Percentiles rank a stretch among this genome's conserved stretches.
Conservation (phyloP, 2,797 vertebrate genomes). For the Cacajao melanocephalus region DNA sequence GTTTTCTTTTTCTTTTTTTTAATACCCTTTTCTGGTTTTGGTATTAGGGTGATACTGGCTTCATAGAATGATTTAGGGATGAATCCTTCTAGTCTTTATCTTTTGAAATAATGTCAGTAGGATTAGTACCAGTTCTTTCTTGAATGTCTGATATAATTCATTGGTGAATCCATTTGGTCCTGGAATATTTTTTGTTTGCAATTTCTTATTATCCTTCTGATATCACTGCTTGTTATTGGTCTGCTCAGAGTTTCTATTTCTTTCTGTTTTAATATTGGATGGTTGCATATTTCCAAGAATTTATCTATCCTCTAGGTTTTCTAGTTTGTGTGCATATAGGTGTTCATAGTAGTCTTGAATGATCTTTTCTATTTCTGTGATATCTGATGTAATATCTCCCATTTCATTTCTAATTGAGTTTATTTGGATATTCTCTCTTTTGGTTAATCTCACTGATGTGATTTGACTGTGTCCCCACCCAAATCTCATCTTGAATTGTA, state of each 20-base stretch:
- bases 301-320: background rate
- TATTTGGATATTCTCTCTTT: background rate
- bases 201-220: background rate
- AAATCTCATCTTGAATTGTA: background rate
- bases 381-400: background rate
- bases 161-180: background rate
- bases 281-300: too few relatives aligned
- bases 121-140: background rate
- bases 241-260: background rate
- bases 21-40: background rate
- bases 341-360: background rate
- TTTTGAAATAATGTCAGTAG: background rate
- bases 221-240: background rate
- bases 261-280: background rate
- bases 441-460: background rate
- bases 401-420: background rate
- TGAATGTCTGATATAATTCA: background rate
- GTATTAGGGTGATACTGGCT: background rate
- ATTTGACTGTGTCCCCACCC: background rate
- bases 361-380: background rate
- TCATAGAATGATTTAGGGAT: background rate
- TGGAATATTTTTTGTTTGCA: background rate
- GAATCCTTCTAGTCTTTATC: background rate
- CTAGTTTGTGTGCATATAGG: background rate
- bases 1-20: background rate